Evolutionary conservation across 2,113 vertebrate genomes (phyloP), one percentile per base, ranked within the genome.

Genomic region (Numida meleagris): DNA sequence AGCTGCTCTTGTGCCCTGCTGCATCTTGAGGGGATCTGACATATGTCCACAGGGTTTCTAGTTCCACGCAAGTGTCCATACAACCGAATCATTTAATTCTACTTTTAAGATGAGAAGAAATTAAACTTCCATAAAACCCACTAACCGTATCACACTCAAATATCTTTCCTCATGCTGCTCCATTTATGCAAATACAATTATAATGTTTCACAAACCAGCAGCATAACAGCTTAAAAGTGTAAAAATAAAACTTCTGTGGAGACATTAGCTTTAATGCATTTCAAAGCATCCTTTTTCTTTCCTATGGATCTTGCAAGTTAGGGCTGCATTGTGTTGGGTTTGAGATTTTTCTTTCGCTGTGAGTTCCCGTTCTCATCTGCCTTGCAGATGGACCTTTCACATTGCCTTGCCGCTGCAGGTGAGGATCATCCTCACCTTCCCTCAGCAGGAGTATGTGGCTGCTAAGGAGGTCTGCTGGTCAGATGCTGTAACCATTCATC

Each of bases 171-270:
- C 18, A 59, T 19, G 20, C 78, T 66, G 14, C 50, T 85, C 53
- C 67, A 43, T 80, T 95, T 93, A 93, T 74, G 87, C 55, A 94
- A 91, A 95, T 76, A 83, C 67, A 82, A 80, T 82, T 93, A 58
- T 50, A 80, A 63, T 55, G 36, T 92, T 91, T 73, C 86, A 92
- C 76, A 95, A 91, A 93, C 31, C 61, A 93, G 58, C 31, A 92
- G 71, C 4, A 3, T 38, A 82, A 59, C 75, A 88, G 31, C 59
- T 85, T 86, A 73, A 74, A 92, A 38, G 21, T 80, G 66, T 76
- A 63, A 92, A 95, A 92, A 94, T 53, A 79, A 86, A 89, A 94
- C 20, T 94, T 91, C 45, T 86, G 50, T 27, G 45, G 67, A 82
- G 42, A 67, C 48, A 77, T 68, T 80, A 92, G 36, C 62, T 89